Conservation (phyloP, 2,113 vertebrate genomes). For the Spheniscus mendiculus region DNA sequence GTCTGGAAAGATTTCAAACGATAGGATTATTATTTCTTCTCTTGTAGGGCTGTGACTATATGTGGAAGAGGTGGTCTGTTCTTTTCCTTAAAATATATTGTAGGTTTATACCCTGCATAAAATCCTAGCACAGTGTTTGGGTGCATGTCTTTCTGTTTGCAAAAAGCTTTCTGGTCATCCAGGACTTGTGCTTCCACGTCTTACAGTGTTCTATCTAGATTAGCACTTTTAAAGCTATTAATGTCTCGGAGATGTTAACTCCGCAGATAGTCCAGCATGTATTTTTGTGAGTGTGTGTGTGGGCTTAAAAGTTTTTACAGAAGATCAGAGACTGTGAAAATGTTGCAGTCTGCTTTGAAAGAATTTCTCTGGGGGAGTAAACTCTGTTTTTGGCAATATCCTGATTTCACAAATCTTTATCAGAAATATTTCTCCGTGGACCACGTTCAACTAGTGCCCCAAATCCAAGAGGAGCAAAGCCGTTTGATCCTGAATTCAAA, state of each 20-base stretch:
- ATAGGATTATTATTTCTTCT: neutral
- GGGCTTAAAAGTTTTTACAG: slow-evolving; percentile 22
- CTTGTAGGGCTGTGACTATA: neutral
- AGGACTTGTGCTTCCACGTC: rapidly evolving
- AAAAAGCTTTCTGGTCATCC: neutral
- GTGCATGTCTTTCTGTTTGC: neutral
- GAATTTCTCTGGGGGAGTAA: neutral
- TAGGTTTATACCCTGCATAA: neutral
- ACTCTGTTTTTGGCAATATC: neutral
- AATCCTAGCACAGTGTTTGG: neutral
- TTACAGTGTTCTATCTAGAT: neutral
- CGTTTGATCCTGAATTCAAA: neutral
- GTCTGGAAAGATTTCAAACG: neutral
- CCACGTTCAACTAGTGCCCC: neutral
- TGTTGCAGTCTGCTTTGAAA: slow-evolving; percentile 21
- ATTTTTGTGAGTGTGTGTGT: neutral
- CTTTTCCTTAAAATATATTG: neutral
- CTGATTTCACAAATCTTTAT: neutral
- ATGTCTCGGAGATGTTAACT: neutral
- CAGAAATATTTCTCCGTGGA: neutral
- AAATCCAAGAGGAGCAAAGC: neutral
- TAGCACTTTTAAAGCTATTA: neutral
- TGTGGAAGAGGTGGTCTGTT: neutral
- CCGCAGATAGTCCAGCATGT: neutral
- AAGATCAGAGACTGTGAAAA: slow-evolving; percentile 25